Evolutionary conservation across 2,113 vertebrate species (phyloP).

Genomic region (Zonotrichia leucophrys): DNA sequence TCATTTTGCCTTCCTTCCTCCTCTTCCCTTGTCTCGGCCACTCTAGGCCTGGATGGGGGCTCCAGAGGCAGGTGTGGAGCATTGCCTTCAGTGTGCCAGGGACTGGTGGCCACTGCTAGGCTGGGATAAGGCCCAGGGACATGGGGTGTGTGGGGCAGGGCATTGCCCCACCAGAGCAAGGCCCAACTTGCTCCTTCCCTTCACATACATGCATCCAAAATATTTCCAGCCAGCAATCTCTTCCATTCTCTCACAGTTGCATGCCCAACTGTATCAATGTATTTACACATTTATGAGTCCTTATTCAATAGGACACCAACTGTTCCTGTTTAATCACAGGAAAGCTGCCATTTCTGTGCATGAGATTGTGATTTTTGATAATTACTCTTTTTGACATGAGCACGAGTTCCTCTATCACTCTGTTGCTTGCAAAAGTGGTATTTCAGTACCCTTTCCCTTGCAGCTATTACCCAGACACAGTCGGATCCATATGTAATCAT

Average conservation of each 20-base stretch:
- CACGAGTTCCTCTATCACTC: not conserved
- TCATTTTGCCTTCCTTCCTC: not conserved
- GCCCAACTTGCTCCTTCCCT: not conserved
- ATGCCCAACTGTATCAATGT: not conserved
- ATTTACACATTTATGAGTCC: not conserved
- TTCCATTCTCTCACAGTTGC: not conserved
- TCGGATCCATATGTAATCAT: not conserved
- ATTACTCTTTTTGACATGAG: not conserved
- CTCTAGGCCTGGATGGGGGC: not conserved
- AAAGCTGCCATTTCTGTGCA: not conserved
- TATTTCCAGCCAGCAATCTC: not conserved
- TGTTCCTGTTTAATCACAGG: not conserved
- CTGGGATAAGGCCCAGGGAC: not conserved
- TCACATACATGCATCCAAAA: not conserved
- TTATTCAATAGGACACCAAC: not conserved
- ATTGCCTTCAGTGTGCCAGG: not conserved
- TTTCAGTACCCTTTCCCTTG: not conserved
- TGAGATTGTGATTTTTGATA: not conserved
- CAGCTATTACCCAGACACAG: not conserved
- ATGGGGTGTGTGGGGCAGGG: rapidly evolving
- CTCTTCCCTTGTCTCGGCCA: not conserved
- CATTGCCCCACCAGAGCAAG: not conserved
- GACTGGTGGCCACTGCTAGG: not conserved
- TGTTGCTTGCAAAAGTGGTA: not conserved
- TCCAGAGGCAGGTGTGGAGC: not conserved